Percentiles rank a stretch among this genome's conserved stretches.
Evolutionary conservation across 92 coral and sea anemone genomes (phyloP).

Genomic region (Epizoanthus illoricatus): DNA sequence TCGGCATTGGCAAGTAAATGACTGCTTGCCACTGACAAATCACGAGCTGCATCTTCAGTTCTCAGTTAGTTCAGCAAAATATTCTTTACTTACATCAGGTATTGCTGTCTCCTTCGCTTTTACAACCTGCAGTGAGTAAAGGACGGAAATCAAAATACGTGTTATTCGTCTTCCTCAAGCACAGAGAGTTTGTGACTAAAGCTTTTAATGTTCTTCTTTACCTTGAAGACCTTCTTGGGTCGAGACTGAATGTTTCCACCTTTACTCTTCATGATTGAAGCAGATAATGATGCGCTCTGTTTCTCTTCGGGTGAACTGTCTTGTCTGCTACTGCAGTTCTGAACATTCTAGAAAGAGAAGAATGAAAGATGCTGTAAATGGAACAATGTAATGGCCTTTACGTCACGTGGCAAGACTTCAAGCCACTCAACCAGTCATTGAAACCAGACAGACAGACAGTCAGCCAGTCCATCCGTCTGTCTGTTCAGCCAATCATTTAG

Average conservation of each 20-base stretch:
- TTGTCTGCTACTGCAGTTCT: neutral
- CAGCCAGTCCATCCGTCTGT: too few species aligned
- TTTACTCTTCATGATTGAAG: constrained; percentile 34
- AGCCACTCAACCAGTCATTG: too few species aligned
- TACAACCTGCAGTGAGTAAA: neutral
- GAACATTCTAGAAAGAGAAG: neutral
- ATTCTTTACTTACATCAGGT: neutral
- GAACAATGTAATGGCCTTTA: too few species aligned
- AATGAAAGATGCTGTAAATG: neutral
- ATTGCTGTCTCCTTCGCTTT: neutral
- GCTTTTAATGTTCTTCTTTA: neutral
- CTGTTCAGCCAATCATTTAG: too few species aligned
- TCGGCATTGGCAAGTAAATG: too few species aligned
- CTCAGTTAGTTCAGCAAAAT: too few species aligned
- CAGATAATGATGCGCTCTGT: constrained; percentile 17
- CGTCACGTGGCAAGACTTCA: too few species aligned
- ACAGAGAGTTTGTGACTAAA: neutral
- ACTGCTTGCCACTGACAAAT: too few species aligned
- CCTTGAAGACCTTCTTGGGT: constrained; percentile 35
- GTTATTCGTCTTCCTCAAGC: neutral
- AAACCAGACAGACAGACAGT: too few species aligned
- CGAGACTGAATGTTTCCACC: constrained; percentile 6
- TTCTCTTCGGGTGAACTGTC: constrained; percentile 19
- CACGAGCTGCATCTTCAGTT: too few species aligned
- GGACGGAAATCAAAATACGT: neutral